Conservation (phyloP, 2,797 vertebrate genomes). For the Mionectes olivaceus region DNA sequence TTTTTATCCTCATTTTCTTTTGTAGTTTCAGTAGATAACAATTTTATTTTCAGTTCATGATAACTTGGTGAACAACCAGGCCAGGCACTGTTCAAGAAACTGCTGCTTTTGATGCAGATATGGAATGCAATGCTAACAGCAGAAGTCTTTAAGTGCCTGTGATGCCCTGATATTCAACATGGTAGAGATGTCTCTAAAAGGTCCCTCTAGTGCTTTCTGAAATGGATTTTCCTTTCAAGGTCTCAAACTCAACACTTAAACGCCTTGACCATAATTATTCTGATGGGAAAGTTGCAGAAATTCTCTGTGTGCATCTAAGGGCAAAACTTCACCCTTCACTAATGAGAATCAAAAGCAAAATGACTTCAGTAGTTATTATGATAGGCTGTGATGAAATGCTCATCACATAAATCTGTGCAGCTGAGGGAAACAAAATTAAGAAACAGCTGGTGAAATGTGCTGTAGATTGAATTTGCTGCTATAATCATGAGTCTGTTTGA, state of each 20-base stretch:
- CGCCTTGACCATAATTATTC: background rate
- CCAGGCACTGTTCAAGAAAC: background rate
- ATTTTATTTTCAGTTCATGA: background rate
- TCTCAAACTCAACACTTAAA: background rate
- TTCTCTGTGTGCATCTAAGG: background rate
- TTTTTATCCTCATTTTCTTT: background rate
- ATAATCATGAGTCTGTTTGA: background rate
- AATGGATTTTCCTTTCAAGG: background rate
- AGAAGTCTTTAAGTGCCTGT: background rate
- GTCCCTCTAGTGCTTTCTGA: background rate
- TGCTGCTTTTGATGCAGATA: background rate
- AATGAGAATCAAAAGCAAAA: background rate
- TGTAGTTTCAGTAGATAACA: background rate
- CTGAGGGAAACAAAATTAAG: conserved; percentile 31
- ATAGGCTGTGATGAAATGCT: background rate
- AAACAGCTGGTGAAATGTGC: background rate
- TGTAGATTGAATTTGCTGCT: conserved; percentile 29
- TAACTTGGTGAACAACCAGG: background rate
- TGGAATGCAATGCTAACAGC: background rate
- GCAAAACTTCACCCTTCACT: background rate
- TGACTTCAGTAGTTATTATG: background rate
- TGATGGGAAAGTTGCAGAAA: background rate
- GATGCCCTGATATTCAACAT: background rate
- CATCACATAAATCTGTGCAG: background rate
- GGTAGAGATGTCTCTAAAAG: background rate